phyloP scores from a whole-genome alignment of 2,797 vertebrate genomes.

The Gadopsis bispinosus region DNA sequence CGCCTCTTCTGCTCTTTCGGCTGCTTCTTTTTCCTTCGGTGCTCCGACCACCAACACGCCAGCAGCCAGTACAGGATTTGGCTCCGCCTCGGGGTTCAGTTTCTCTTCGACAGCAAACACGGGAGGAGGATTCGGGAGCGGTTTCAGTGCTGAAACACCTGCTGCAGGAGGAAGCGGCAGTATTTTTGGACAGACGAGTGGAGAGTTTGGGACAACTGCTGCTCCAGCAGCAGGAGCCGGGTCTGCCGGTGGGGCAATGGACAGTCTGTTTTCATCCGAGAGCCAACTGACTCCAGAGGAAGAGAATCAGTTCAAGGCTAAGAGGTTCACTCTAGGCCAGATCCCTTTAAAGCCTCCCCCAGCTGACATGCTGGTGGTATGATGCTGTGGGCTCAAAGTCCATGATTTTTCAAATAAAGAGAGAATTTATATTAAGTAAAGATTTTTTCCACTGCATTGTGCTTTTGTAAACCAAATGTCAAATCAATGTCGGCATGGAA shows the following conservation, averaged over 20 bases:
- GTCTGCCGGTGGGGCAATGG: conserved; percentile 40
- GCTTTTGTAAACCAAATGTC: neutral
- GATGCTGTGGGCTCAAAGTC: neutral
- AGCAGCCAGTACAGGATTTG: conserved; percentile 63
- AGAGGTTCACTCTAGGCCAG: conserved; percentile 90
- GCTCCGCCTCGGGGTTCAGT: conserved; percentile 70
- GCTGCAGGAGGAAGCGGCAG: conserved; percentile 25
- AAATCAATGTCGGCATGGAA: neutral
- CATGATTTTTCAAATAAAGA: neutral
- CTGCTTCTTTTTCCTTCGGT: conserved; percentile 88
- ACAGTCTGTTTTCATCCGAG: conserved; percentile 86
- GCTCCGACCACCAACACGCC: conserved; percentile 50
- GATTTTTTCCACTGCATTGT: neutral
- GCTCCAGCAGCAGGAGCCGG: conserved; percentile 46
- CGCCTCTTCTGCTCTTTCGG: conserved; percentile 56
- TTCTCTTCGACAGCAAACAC: conserved; percentile 59
- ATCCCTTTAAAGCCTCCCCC: conserved; percentile 91
- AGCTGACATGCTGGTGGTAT: conserved; percentile 82
- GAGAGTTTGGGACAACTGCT: conserved; percentile 52
- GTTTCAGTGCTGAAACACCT: conserved; percentile 38
- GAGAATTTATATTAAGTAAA: conserved; percentile 16
- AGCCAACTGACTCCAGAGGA: conserved; percentile 88
- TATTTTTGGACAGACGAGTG: conserved; percentile 51
- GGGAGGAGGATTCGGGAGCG: conserved; percentile 48
- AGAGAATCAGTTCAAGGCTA: conserved; percentile 88